phyloP scores from a whole-genome alignment of 2,888 invertebrate species.

The Epistrophe eligans region DNA sequence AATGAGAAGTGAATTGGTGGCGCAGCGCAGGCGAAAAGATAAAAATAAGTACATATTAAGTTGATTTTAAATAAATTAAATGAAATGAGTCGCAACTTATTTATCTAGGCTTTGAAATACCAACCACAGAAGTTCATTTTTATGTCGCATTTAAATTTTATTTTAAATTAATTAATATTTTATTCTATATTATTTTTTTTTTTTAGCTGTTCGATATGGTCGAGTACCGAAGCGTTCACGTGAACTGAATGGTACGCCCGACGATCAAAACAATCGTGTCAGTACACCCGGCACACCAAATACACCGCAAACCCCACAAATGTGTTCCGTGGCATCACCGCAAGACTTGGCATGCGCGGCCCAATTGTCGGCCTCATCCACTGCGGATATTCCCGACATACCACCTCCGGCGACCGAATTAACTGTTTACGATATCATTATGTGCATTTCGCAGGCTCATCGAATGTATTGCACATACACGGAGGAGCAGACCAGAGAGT shows the following conservation, averaged over 20 bases:
- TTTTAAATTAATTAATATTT: neutral
- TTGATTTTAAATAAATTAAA: too few relatives aligned
- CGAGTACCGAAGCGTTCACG: slow-evolving; percentile 97
- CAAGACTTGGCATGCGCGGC: slow-evolving; percentile 83
- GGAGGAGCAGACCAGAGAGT: slow-evolving; percentile 90
- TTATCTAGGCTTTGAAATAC: too few relatives aligned
- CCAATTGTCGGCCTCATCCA: slow-evolving; percentile 74
- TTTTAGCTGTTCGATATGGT: slow-evolving; percentile 96
- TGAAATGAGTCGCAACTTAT: too few relatives aligned
- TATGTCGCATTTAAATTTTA: neutral
- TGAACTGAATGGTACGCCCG: slow-evolving; percentile 87
- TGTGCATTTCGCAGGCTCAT: slow-evolving; percentile 93
- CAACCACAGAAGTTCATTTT: too few relatives aligned
- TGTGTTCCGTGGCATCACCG: slow-evolving; percentile 84
- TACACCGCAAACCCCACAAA: slow-evolving; percentile 85
- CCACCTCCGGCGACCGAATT: slow-evolving; percentile 84
- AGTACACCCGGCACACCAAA: slow-evolving; percentile 84
- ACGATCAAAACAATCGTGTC: slow-evolving; percentile 82
- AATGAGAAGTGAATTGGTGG: too few relatives aligned
- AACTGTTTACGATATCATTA: slow-evolving; percentile 91
- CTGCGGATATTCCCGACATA: slow-evolving; percentile 69
- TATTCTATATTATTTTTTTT: neutral
- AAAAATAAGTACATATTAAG: too few relatives aligned
- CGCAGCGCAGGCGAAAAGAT: too few relatives aligned
- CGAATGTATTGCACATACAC: slow-evolving; percentile 94